Evolutionary conservation across 2,888 invertebrate genomes (phyloP), one percentile per base, ranked within the genome.

Genomic region (Aporophyla nigra): DNA sequence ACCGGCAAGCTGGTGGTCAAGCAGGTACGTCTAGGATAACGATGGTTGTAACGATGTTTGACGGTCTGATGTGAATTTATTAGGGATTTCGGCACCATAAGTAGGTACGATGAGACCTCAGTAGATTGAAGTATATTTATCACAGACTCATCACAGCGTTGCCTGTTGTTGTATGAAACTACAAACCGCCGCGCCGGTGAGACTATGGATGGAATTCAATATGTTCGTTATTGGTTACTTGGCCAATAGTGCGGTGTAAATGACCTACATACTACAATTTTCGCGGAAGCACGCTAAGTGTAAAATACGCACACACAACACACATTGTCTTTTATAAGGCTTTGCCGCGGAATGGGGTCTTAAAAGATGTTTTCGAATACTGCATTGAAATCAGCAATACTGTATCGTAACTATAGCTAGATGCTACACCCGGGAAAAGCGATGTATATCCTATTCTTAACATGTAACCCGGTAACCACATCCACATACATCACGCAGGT

Each of bases 11-110:
- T 92, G 69, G 61, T 86, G 80, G 74, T 92, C 71, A 90, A 90
- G 54, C 93, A 95, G 93, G 95, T 96, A 74, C 83, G 94, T 90
- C 46, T 0, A 46, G 43, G 10, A 33, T 53, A 16, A 49, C 14
- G 2, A 14, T 12, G 5, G 16, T 51, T 21, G 10, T 59, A 33
- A n/a, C n/a, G 10, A 73, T 24, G 54, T 16, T n/a, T 21, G 19
- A n/a, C 9, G 1, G 24, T 21, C 24, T 19, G 21, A 33, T 40
- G 43, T 12, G 43, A 46, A 46, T 9, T 46, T 46, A 46, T 27
- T 63, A 16, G 21, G 51, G 24, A 12, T 19, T 40, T 40, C 16
- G 10, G 12, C 19, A 7, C 4, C 7, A 24, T n/a, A 67, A 10
- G 12, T 46, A 67, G 12, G 12, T 46, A 46, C 10, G 12, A 46